Conservation (phyloP, 2,888 invertebrate genomes). For the Tipula confusa region DNA sequence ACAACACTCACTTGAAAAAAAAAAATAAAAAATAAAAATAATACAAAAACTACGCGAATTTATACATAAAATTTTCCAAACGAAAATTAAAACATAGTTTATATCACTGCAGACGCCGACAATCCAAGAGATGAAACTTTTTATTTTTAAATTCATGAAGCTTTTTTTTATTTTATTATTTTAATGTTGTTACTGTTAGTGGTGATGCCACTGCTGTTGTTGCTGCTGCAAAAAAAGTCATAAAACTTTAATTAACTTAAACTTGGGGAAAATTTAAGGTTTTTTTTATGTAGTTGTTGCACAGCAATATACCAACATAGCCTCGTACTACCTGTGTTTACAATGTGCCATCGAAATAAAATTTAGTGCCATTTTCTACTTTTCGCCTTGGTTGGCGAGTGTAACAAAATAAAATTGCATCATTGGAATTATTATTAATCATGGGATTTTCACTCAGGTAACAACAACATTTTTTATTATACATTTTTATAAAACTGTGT, state of each 20-base stretch:
- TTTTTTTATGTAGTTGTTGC: background rate
- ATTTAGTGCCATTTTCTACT: background rate
- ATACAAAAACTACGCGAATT: too few relatives aligned
- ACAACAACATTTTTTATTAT: too few relatives aligned
- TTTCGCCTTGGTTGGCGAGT: background rate
- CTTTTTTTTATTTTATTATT: background rate
- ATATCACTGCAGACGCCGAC: background rate
- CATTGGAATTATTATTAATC: background rate
- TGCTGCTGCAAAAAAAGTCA: background rate
- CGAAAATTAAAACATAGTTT: constrained; percentile 9
- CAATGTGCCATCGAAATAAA: background rate
- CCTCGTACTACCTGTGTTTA: too few relatives aligned
- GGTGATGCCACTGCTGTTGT: background rate
- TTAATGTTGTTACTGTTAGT: background rate
- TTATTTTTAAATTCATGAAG: background rate
- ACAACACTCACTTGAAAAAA: background rate
- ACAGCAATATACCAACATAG: background rate
- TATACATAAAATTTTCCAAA: background rate
- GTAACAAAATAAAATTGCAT: background rate
- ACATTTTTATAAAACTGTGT: too few relatives aligned
- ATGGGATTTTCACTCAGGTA: background rate
- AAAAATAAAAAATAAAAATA: background rate
- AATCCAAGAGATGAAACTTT: background rate
- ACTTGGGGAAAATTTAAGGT: background rate
- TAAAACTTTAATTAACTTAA: constrained; percentile 25